Percentiles rank a stretch among this genome's conserved stretches.
Conservation (phyloP, 2,888 invertebrate species). For the Horisme vitalbata region DNA sequence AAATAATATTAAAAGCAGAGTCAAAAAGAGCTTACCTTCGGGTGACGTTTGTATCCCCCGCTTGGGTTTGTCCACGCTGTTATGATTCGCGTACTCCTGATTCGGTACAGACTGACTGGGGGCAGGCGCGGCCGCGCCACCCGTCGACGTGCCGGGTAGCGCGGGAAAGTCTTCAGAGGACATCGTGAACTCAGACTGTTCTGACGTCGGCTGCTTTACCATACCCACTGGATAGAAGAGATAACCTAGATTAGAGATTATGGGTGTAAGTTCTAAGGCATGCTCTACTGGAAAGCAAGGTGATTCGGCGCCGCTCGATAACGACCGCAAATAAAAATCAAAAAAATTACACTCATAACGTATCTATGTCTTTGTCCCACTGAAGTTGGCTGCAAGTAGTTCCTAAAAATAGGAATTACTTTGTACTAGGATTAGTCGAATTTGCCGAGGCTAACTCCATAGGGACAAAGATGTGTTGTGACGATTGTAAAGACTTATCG, state of each 20-base stretch:
- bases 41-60: constrained; percentile 97
- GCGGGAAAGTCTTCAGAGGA: constrained; percentile 99
- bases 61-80: constrained; percentile 79
- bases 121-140: constrained; percentile 69
- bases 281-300: constrained; percentile 10
- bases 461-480: no score
- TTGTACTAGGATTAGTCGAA: no score
- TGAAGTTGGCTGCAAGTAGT: no score
- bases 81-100: constrained; percentile 59
- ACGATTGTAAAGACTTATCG: no score
- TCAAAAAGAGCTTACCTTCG: constrained; percentile 86
- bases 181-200: constrained; percentile 97
- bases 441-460: no score
- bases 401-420: no score
- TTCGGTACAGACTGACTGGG: constrained; percentile 79
- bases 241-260: constrained; percentile 23
- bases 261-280: constrained; percentile 18
- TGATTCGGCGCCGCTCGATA: not conserved
- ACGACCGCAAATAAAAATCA: no score
- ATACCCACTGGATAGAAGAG: constrained; percentile 87
- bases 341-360: no score
- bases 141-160: constrained; percentile 95
- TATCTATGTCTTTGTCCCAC: no score
- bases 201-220: constrained; percentile 96
- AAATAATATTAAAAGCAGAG: constrained; percentile 15